phyloP scores from a whole-genome alignment of 2,888 invertebrate species.

The Cheilosia vulpina region DNA sequence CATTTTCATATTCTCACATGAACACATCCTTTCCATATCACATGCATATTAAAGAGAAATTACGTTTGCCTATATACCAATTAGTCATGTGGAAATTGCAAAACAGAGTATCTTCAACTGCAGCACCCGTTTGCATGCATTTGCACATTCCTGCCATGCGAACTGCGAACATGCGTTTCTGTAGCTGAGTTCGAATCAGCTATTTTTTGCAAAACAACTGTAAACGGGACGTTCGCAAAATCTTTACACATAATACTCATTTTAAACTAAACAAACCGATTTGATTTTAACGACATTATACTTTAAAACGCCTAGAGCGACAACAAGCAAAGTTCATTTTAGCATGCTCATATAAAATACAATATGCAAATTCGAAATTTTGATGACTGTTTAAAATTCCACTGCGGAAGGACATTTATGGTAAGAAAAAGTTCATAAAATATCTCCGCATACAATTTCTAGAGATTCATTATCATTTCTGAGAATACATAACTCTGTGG shows the following conservation, averaged over 20 bases:
- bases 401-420: conserved; percentile 26
- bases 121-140: conserved; percentile 4
- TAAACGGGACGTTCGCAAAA: not conserved
- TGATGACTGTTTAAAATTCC: conserved; percentile 46
- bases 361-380: conserved; percentile 34
- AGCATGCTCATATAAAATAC: conserved; percentile 7
- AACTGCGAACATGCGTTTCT: too few species aligned
- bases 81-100: conserved; percentile 27
- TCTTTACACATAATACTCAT: not conserved
- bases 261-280: not conserved
- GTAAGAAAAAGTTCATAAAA: conserved; percentile 38
- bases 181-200: too few species aligned
- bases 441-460: conserved; percentile 30
- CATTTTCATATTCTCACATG: conserved; percentile 47
- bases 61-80: conserved; percentile 39
- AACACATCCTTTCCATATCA: conserved; percentile 47
- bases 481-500: conserved; percentile 22
- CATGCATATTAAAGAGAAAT: conserved; percentile 29
- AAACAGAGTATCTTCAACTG: not conserved
- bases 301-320: not conserved
- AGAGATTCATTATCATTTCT: conserved; percentile 46
- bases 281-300: conserved; percentile 2
- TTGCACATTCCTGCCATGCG: too few species aligned
- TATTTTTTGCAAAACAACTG: not conserved
- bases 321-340: conserved; percentile 19